These are phyloP conservation scores for Cataglyphis albicans DNA, from an alignment of 2,888 invertebrate genomes.

Conservation along the genomic window DNA sequence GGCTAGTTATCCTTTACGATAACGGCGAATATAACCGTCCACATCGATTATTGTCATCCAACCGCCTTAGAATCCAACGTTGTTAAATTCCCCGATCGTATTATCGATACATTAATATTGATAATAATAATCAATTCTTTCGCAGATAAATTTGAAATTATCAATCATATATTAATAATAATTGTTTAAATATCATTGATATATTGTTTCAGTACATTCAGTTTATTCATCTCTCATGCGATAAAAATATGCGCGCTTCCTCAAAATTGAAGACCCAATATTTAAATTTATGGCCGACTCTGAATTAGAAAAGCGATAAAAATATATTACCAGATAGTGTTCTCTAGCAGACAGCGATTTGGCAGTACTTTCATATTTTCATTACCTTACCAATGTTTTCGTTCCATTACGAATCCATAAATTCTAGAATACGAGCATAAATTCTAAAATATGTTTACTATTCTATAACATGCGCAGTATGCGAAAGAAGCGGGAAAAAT, in stretches of 20 bases:
- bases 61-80: not conserved
- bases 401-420: constrained; percentile 24
- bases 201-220: not conserved
- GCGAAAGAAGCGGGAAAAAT: not conserved
- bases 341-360: constrained; percentile 18
- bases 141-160: not conserved
- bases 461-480: not conserved
- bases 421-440: constrained; percentile 28
- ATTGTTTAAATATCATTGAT: not conserved
- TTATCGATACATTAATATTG: constrained; percentile 13
- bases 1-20: constrained; percentile 59
- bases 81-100: constrained; percentile 27
- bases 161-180: not conserved
- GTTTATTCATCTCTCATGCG: not conserved
- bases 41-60: constrained; percentile 48
- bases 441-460: constrained; percentile 6
- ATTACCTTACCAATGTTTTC: constrained; percentile 14
- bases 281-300: constrained; percentile 5
- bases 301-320: constrained; percentile 31
- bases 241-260: not conserved
- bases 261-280: not conserved
- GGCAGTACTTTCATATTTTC: constrained; percentile 29
- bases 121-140: constrained; percentile 14
- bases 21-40: constrained; percentile 50
- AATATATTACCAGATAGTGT: constrained; percentile 24